phyloP scores from a whole-genome alignment of 2,113 vertebrate species.

The Galemys pyrenaicus region DNA sequence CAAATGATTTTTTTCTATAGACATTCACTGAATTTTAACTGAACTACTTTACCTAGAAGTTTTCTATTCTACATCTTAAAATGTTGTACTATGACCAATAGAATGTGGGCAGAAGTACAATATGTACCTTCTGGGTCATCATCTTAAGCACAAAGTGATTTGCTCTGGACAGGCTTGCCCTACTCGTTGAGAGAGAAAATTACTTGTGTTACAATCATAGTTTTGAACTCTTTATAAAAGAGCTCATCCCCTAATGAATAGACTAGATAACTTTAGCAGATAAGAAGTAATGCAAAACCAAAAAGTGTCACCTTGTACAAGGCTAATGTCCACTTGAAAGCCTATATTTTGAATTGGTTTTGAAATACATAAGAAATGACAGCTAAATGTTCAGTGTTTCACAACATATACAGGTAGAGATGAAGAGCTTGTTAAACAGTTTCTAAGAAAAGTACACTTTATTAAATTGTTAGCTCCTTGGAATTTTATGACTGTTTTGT shows the following conservation, averaged over 20 bases:
- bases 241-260: background rate
- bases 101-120: background rate
- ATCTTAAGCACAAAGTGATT: background rate
- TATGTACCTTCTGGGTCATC: background rate
- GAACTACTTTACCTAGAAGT: background rate
- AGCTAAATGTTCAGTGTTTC: constrained; percentile 29
- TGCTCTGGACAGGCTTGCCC: background rate
- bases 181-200: constrained; percentile 35
- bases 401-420: background rate
- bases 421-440: background rate
- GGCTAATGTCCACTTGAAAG: constrained; percentile 15
- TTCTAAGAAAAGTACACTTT: background rate
- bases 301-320: constrained; percentile 8
- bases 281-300: constrained; percentile 35
- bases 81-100: background rate
- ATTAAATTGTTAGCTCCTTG: background rate
- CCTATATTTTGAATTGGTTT: constrained; percentile 34
- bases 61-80: background rate
- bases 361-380: background rate
- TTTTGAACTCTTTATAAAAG: background rate
- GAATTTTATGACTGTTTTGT: background rate
- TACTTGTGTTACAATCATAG: background rate
- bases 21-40: background rate
- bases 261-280: background rate
- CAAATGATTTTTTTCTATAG: background rate